A percentile compares a stretch with the other conserved stretches of the same genome.
Conservation (phyloP, 1,140 invertebrate species). For the Nomia melanderi region DNA sequence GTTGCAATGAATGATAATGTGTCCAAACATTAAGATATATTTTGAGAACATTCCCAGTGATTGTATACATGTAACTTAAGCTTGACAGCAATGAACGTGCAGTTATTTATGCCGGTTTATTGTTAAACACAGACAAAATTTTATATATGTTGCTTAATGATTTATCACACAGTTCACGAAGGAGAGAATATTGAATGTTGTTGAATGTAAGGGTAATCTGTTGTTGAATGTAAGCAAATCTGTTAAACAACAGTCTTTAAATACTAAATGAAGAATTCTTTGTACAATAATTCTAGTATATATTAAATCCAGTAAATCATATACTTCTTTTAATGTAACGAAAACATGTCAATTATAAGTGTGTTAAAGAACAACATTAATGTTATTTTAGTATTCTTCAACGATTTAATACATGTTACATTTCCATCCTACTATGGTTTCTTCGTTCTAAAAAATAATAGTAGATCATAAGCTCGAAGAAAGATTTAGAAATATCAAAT, state of each 20-base stretch:
- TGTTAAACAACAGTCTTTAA: not conserved
- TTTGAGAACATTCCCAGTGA: slow-evolving; percentile 22
- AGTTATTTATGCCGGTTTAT: not conserved
- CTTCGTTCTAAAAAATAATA: not conserved
- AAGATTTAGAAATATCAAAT: not conserved
- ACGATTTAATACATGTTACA: not conserved
- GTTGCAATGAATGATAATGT: not conserved
- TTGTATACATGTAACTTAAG: not conserved
- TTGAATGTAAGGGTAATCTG: not conserved
- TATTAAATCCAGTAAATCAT: not conserved
- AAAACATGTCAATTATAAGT: slow-evolving; percentile 27
- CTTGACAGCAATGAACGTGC: not conserved
- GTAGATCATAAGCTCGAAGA: not conserved
- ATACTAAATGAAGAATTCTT: not conserved
- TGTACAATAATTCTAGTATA: not conserved
- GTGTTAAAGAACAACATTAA: not conserved
- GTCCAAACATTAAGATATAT: not conserved
- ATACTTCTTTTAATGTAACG: slow-evolving; percentile 4
- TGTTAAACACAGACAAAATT: not conserved
- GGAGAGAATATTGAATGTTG: not conserved
- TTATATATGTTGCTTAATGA: not conserved
- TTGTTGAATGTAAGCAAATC: not conserved
- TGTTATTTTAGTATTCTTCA: not conserved
- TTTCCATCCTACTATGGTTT: not conserved
- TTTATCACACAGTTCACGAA: not conserved